These are phyloP conservation scores for Smithornis capensis DNA, from an alignment of 2,113 vertebrate genomes.

Conservation along the genomic window DNA sequence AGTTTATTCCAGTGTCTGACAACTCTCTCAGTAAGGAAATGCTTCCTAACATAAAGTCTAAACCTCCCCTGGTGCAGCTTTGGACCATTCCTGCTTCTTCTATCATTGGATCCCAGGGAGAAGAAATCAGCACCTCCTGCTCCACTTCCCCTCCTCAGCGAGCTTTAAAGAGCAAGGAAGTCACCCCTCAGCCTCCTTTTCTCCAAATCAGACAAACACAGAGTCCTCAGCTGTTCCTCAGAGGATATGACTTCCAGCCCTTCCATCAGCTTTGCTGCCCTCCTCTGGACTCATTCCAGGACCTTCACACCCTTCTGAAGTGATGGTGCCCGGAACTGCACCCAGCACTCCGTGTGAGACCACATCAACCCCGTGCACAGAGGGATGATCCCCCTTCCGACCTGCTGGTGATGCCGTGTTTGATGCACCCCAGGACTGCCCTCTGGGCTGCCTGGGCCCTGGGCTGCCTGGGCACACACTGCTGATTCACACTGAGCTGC, in stretches of 20 bases:
- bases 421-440: not conserved
- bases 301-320: not conserved
- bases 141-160: not conserved
- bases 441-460: not conserved
- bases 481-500: not conserved
- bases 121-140: not conserved
- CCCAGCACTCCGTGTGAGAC: not conserved
- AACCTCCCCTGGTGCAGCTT: not conserved
- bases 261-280: not conserved
- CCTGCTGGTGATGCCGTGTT: not conserved
- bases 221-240: not conserved
- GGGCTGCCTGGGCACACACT: not conserved
- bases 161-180: not conserved
- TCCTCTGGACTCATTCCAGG: not conserved
- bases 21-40: not conserved
- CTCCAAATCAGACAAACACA: not conserved
- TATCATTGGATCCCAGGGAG: not conserved
- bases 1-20: not conserved
- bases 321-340: not conserved
- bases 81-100: not conserved
- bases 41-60: not conserved
- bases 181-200: not conserved
- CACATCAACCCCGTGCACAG: not conserved
- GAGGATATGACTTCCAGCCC: not conserved
- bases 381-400: not conserved